Percentiles rank a stretch among this genome's conserved stretches.
Conservation (phyloP, 1,140 invertebrate genomes). For the Coptotermes formosanus region DNA sequence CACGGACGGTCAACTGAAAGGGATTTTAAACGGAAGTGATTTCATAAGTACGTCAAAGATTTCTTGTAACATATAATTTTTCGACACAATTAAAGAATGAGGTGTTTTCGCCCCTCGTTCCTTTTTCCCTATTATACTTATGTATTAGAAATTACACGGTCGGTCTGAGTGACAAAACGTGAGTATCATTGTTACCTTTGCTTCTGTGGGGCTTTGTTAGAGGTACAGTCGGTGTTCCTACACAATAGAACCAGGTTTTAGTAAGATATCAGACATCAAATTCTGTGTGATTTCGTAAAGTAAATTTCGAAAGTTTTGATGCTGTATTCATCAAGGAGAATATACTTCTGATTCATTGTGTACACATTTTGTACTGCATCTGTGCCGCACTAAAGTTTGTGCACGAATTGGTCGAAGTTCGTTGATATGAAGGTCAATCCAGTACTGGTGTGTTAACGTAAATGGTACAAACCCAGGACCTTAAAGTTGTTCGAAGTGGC, state of each 20-base stretch:
- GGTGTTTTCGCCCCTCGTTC: background rate
- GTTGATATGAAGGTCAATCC: too few species aligned
- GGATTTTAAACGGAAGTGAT: background rate
- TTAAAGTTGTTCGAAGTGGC: too few species aligned
- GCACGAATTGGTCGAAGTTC: too few species aligned
- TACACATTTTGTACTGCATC: too few species aligned
- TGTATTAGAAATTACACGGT: conserved; percentile 2
- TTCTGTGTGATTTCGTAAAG: too few species aligned
- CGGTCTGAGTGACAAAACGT: conserved; percentile 5
- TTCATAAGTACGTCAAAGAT: background rate
- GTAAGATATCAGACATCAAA: too few species aligned
- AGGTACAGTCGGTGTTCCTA: background rate
- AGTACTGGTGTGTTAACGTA: too few species aligned
- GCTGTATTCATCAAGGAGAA: too few species aligned
- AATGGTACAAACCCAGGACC: too few species aligned
- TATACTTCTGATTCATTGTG: too few species aligned
- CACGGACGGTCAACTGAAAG: background rate
- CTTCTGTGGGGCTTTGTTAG: background rate
- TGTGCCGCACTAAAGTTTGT: too few species aligned
- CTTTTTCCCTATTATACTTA: background rate
- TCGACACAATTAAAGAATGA: conserved; percentile 13
- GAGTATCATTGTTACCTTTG: background rate
- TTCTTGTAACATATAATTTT: conserved; percentile 12
- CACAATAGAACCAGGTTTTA: background rate
- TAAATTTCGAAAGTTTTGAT: too few species aligned